Evolutionary conservation across 2,113 vertebrate species (phyloP).

Genomic region (Meriones unguiculatus): DNA sequence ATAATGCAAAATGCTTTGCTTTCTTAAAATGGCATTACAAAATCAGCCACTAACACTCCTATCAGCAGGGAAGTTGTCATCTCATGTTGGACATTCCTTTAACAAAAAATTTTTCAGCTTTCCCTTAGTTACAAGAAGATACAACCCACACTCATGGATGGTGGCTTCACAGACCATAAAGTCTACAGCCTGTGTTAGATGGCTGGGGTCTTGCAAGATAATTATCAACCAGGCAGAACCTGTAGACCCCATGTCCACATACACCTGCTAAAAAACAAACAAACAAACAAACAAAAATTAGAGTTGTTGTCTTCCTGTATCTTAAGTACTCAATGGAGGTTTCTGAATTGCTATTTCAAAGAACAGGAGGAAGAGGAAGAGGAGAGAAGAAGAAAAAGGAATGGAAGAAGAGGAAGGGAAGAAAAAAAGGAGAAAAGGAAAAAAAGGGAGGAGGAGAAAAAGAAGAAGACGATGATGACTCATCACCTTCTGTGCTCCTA

Average conservation of each 20-base stretch:
- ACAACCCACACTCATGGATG: background rate
- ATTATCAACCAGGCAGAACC: slow-evolving; percentile 18
- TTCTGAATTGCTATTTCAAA: slow-evolving; percentile 26
- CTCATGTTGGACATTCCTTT: background rate
- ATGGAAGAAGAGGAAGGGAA: background rate
- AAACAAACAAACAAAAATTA: background rate
- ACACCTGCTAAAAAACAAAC: background rate
- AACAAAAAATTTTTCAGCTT: background rate
- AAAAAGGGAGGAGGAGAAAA: background rate
- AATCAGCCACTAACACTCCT: background rate
- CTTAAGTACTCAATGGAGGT: background rate
- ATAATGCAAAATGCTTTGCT: slow-evolving; percentile 14
- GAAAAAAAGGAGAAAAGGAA: background rate
- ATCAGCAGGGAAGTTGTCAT: background rate
- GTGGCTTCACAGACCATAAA: background rate
- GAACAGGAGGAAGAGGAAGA: background rate
- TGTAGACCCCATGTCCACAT: background rate
- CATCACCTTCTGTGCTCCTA: slow-evolving; percentile 27
- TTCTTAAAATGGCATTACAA: background rate
- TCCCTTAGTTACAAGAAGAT: background rate
- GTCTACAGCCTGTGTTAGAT: background rate
- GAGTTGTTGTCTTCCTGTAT: background rate
- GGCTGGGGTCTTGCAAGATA: background rate
- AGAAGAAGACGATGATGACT: background rate
- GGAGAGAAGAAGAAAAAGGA: fast-evolving